A percentile compares a stretch with the other conserved stretches of the same genome.
Evolutionary conservation across 35 echinoderm and acorn worm species (phyloP).

Genomic region (Ophiothrix spiculata): DNA sequence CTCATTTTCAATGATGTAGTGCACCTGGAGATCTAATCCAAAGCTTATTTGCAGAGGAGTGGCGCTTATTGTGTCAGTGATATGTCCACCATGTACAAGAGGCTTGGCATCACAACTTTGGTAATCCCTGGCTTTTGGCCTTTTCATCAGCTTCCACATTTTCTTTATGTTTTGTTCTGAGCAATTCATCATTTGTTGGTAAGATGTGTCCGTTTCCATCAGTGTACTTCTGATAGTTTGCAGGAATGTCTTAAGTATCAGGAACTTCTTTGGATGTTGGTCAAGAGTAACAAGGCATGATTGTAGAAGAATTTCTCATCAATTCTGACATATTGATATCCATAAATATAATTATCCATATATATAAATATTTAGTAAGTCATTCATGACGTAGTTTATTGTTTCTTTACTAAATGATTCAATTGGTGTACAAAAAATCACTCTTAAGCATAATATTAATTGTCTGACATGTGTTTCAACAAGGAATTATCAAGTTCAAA

Average conservation of each 20-base stretch:
- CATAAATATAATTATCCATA: no score
- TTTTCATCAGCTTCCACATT: not conserved
- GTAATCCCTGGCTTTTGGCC: not conserved
- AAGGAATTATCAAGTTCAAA: no score
- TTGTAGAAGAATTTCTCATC: not conserved
- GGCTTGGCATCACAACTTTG: not conserved
- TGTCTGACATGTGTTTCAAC: no score
- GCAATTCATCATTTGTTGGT: not conserved
- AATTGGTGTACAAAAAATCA: no score
- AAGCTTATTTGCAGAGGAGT: constrained; percentile 6
- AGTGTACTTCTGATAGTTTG: not conserved
- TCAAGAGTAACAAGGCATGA: not conserved
- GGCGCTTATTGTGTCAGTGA: not conserved
- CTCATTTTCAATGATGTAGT: not conserved
- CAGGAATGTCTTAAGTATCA: not conserved
- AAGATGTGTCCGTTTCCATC: not conserved
- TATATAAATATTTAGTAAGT: no score
- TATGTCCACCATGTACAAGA: not conserved
- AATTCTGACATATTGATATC: no score
- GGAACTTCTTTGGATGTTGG: not conserved
- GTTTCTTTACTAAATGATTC: no score
- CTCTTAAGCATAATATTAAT: no score
- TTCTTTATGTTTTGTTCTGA: not conserved
- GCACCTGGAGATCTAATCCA: not conserved
- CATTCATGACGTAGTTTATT: no score